Base-by-base conservation (phyloP, 1,140 invertebrate species). In the Calliopsis andreniformis region DNA sequence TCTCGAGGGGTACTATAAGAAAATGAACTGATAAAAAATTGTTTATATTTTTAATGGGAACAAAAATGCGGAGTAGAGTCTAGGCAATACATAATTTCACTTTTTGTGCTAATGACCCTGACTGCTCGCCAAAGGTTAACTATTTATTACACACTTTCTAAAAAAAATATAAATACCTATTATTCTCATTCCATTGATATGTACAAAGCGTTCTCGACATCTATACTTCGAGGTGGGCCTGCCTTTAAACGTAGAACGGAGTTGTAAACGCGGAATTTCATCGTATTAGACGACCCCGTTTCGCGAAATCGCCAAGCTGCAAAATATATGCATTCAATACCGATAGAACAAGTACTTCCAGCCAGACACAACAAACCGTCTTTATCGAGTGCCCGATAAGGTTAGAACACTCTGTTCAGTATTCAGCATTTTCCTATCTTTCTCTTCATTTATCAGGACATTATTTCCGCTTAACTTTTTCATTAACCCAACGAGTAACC, bases 301-400 rank as follows among this genome's bases (percentile, higher is more conserved):
- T 81, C 45, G 51, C 47, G 32, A 80, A 82, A 64, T 76, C 30
- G 61, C 39, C 47, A 47, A 23, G 23, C 1, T 55, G 35, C 32
- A 55, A 75, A 75, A 45, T 55, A 64, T 76, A 45, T 8, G 16
- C 30, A n/a, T n/a, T 45, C 43, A 3, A 7, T 62, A 8, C 2
- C 28, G 69, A 83, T 83, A 64, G 45, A 35, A 69, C 43, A 12
- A 61, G 55, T 56, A n/a, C 69, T 62, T 75, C 2, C 2, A 2
- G 49, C 39, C 56, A 84, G 82, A 84, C 82, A 79, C 49, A 84
- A 84, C 82, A 84, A 83, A 45, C 47, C 28, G 32, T 47, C 45
- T 55, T 84, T 84, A 84, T 84, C 77, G 39, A 55, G 14, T 25
- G 4, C n/a, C 25, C 39, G 76, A 78, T 79, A 83, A 79, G 61